phyloP scores from a whole-genome alignment of 1,140 invertebrate species.

The Macrocentrus cingulum region DNA sequence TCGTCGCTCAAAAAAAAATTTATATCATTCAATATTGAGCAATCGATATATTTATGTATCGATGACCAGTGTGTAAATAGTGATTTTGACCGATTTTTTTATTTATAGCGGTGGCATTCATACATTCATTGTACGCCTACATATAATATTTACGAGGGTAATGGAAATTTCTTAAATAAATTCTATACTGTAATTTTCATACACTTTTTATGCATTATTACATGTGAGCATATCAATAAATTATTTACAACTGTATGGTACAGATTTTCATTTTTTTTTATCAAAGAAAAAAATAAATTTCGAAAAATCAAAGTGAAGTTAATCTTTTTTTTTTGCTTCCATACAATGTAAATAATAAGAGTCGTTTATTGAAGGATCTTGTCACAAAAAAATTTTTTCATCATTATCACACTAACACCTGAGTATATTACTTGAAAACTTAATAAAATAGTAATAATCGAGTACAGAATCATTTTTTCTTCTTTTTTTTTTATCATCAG shows the following conservation, averaged over 20 bases:
- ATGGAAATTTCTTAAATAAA: slow-evolving; percentile 31
- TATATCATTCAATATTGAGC: no score
- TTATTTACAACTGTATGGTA: slow-evolving; percentile 54
- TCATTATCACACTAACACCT: no score
- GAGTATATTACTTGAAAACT: background rate
- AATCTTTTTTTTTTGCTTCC: no score
- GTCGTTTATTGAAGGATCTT: no score
- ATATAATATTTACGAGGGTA: slow-evolving; percentile 33
- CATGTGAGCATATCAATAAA: slow-evolving; percentile 51
- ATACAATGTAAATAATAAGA: background rate
- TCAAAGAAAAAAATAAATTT: background rate
- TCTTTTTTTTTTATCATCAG: background rate
- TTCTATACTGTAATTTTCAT: slow-evolving; percentile 35
- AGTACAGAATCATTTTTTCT: background rate
- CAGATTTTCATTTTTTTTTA: slow-evolving; percentile 27
- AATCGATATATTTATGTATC: no score
- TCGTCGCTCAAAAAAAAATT: no score
- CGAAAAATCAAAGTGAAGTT: background rate
- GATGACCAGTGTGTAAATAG: no score
- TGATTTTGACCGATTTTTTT: no score
- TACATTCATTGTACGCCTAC: no score
- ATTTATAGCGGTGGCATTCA: no score
- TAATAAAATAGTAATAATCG: background rate
- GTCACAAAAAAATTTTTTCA: no score
- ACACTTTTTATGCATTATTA: slow-evolving; percentile 48